These are phyloP conservation scores for Hyaena hyaena DNA, from an alignment of 2,113 vertebrate genomes.

Conservation along the genomic window DNA sequence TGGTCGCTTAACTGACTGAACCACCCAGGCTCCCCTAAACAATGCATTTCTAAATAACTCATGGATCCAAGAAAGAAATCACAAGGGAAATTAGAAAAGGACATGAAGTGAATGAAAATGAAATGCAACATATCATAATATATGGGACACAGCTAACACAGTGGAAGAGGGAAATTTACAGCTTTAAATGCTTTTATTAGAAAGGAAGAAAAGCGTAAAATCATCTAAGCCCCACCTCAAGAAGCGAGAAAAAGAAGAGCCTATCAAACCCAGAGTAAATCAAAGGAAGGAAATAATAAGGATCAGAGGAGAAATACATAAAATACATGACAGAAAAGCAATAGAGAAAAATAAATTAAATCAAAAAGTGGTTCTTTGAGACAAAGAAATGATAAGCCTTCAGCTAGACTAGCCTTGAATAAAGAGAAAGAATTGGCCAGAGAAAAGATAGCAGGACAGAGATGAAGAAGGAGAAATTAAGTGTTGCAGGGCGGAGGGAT, in stretches of 20 bases:
- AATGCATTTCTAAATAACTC: neutral
- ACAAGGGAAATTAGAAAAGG: neutral
- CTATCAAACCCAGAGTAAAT: neutral
- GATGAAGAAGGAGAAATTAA: neutral
- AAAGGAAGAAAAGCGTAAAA: neutral
- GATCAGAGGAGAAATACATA: neutral
- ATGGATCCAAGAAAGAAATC: neutral
- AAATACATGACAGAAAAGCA: neutral
- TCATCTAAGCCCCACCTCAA: neutral
- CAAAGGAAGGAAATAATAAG: neutral
- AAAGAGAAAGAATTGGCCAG: neutral
- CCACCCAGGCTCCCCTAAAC: neutral
- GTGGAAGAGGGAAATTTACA: neutral
- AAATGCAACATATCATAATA: accelerated
- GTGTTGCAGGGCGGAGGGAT: no score
- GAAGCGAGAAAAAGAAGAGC: neutral
- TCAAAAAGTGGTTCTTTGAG: neutral
- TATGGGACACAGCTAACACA: neutral
- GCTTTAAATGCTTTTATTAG: neutral
- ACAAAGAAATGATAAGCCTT: neutral
- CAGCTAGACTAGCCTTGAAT: neutral
- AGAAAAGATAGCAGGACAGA: neutral
- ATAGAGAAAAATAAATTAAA: neutral
- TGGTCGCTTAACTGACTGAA: no score
- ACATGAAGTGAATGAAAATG: neutral